phyloP scores from a whole-genome alignment of 2,113 vertebrate genomes.

The Ctenodactylus gundi region DNA sequence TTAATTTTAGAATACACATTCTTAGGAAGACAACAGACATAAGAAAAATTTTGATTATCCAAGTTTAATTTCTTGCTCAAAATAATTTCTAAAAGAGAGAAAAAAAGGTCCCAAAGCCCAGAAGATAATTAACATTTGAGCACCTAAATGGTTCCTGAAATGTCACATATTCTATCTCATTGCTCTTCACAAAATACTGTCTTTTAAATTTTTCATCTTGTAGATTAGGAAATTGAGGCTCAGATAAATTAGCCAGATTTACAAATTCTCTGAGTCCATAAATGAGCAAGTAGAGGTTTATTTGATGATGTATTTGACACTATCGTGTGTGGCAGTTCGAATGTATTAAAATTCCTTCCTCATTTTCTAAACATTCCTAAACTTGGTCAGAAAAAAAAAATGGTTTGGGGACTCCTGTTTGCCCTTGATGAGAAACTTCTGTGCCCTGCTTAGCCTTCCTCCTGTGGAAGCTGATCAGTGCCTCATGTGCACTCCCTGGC shows the following conservation, averaged over 20 bases:
- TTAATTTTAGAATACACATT: not conserved
- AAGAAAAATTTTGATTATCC: not conserved
- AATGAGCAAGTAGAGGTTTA: not conserved
- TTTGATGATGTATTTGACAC: not conserved
- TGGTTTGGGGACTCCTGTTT: not conserved
- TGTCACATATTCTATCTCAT: not conserved
- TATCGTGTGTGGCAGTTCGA: not conserved
- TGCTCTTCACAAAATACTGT: not conserved
- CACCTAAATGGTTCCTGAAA: not conserved
- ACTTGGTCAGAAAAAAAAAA: not conserved
- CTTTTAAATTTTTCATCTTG: not conserved
- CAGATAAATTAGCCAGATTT: not conserved
- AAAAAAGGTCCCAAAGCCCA: not conserved
- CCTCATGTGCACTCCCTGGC: not conserved
- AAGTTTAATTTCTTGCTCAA: conserved; percentile 7
- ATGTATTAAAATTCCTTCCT: not conserved
- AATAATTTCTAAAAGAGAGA: not conserved
- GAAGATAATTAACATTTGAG: not conserved
- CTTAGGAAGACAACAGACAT: not conserved
- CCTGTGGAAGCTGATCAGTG: not conserved
- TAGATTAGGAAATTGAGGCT: not conserved
- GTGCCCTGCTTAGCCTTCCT: not conserved
- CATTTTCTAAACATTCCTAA: conserved; percentile 30
- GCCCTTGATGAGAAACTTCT: not conserved
- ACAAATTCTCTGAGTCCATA: not conserved